These are phyloP conservation scores for Drosophila sp. DNA, from an alignment of 1,140 invertebrate species.

Conservation along the genomic window DNA sequence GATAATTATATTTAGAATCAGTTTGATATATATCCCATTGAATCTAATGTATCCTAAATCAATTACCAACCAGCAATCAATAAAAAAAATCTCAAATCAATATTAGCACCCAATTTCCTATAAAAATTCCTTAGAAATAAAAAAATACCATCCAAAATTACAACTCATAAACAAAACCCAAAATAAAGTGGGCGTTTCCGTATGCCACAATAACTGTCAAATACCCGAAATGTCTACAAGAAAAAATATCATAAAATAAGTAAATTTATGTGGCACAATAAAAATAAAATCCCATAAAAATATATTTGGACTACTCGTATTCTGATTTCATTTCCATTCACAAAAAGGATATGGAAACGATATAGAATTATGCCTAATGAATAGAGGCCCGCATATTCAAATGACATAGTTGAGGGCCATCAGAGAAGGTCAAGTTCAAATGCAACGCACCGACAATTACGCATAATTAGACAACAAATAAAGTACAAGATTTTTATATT, in stretches of 20 bases:
- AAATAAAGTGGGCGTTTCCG: slow-evolving; percentile 75
- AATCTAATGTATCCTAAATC: not conserved
- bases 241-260: slow-evolving; percentile 67
- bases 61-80: slow-evolving; percentile 19
- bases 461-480: slow-evolving; percentile 63
- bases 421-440: slow-evolving; percentile 73
- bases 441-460: slow-evolving; percentile 54
- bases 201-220: slow-evolving; percentile 71
- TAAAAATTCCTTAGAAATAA: slow-evolving; percentile 12
- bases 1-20: too few relatives aligned
- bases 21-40: too few relatives aligned
- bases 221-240: slow-evolving; percentile 61
- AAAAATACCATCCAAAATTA: slow-evolving; percentile 36
- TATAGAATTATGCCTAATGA: slow-evolving; percentile 45
- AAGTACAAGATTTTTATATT: slow-evolving; percentile 24
- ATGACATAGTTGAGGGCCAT: slow-evolving; percentile 20
- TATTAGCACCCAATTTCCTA: slow-evolving; percentile 23
- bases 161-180: slow-evolving; percentile 59
- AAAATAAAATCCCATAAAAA: slow-evolving; percentile 76
- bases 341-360: slow-evolving; percentile 58
- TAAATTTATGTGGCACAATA: slow-evolving; percentile 76
- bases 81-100: slow-evolving; percentile 31
- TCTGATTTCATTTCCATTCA: slow-evolving; percentile 29
- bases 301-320: slow-evolving; percentile 28
- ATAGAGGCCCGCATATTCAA: slow-evolving; percentile 51